These are phyloP conservation scores for Poicephalus meyeri DNA, from an alignment of 2,113 vertebrate genomes.

Conservation along the genomic window DNA sequence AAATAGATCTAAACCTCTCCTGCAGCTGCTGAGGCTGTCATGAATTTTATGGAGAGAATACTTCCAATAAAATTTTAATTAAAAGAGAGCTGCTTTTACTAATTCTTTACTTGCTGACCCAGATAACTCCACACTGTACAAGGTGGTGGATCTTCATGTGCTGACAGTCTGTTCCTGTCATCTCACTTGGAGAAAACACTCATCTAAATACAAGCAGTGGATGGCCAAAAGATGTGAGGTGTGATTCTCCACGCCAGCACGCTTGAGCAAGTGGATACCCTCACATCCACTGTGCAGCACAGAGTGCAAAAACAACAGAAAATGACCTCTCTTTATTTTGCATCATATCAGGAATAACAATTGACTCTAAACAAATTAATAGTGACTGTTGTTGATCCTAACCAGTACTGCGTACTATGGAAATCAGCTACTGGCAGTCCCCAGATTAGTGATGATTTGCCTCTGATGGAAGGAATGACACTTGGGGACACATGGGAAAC, in stretches of 20 bases:
- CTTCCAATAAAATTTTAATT: neutral
- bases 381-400: neutral
- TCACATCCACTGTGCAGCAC: neutral
- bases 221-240: neutral
- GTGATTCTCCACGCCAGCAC: neutral
- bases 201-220: accelerated
- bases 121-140: accelerated
- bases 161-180: neutral
- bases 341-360: neutral
- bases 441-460: neutral
- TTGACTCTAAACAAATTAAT: neutral
- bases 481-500: neutral
- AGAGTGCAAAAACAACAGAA: neutral
- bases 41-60: neutral
- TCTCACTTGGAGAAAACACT: neutral
- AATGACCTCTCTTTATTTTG: neutral
- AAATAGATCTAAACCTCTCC: neutral
- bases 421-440: neutral
- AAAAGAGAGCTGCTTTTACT: neutral
- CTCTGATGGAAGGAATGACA: neutral
- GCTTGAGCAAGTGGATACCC: neutral
- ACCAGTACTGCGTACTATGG: neutral
- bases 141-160: neutral
- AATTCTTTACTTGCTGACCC: neutral
- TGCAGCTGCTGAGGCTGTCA: neutral